These are phyloP conservation scores for Morone chrysops DNA, from an alignment of 2,113 vertebrate genomes.

Conservation along the genomic window DNA sequence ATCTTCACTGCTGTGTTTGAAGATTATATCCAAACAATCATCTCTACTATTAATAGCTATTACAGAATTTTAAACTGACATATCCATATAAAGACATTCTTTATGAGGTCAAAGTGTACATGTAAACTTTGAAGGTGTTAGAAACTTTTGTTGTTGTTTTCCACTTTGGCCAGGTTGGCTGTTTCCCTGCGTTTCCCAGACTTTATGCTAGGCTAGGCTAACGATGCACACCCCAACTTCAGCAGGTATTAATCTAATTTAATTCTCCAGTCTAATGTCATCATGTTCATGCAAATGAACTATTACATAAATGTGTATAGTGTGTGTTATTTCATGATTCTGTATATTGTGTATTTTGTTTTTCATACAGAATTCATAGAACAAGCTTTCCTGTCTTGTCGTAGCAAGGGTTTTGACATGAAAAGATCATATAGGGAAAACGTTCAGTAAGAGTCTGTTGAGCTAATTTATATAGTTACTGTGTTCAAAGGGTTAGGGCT, in stretches of 20 bases:
- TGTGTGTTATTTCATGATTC: not conserved
- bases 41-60: not conserved
- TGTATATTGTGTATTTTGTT: not conserved
- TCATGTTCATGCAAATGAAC: not conserved
- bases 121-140: not conserved
- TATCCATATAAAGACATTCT: not conserved
- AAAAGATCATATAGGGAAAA: not conserved
- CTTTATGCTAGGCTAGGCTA: not conserved
- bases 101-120: not conserved
- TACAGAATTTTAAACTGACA: not conserved
- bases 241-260: not conserved
- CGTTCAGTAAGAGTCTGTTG: not conserved
- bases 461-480: not conserved
- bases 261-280: not conserved
- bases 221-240: not conserved
- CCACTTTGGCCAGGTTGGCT: too few species aligned
- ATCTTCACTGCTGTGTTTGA: conserved; percentile 6
- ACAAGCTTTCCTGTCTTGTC: not conserved
- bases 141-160: not conserved
- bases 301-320: not conserved
- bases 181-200: not conserved
- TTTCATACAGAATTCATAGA: not conserved
- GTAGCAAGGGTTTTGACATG: not conserved
- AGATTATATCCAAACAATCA: conserved; percentile 8
- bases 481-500: not conserved